Evolutionary conservation across 2,113 vertebrate species (phyloP).

Genomic region (Numida meleagris): DNA sequence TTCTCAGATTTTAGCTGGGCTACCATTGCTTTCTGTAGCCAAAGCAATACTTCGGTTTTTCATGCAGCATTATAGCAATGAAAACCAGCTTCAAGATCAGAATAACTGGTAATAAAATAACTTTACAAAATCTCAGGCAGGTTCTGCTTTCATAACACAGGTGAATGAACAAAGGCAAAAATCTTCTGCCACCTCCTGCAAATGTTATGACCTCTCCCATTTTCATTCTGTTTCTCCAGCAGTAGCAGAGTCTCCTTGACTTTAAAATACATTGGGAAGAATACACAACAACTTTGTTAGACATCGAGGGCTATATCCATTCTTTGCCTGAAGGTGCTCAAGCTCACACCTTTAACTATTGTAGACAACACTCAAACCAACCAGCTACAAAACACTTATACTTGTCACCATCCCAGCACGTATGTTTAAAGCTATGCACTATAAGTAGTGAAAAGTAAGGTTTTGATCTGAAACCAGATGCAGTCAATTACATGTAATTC

Average conservation of each 20-base stretch:
- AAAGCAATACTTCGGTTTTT: not conserved
- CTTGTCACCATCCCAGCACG: not conserved
- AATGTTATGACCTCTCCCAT: not conserved
- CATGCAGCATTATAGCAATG: not conserved
- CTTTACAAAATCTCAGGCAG: not conserved
- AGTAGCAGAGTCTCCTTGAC: not conserved
- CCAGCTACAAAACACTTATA: not conserved
- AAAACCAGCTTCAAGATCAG: not conserved
- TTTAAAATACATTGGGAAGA: not conserved
- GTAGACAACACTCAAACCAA: not conserved
- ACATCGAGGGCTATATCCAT: not conserved
- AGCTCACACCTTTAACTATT: not conserved
- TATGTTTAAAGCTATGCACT: not conserved
- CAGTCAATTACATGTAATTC: not conserved
- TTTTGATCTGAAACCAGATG: not conserved
- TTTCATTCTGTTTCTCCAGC: not conserved
- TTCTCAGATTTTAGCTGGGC: not conserved
- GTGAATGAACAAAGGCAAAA: not conserved
- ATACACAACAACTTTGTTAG: not conserved
- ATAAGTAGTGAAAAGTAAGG: not conserved
- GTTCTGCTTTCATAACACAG: not conserved
- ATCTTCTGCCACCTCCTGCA: not conserved
- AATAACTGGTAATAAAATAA: not conserved
- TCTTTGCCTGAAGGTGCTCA: not conserved
- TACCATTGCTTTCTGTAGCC: not conserved